Evolutionary conservation across 1,140 invertebrate species (phyloP).

Genomic region (Mylabris phalerata): DNA sequence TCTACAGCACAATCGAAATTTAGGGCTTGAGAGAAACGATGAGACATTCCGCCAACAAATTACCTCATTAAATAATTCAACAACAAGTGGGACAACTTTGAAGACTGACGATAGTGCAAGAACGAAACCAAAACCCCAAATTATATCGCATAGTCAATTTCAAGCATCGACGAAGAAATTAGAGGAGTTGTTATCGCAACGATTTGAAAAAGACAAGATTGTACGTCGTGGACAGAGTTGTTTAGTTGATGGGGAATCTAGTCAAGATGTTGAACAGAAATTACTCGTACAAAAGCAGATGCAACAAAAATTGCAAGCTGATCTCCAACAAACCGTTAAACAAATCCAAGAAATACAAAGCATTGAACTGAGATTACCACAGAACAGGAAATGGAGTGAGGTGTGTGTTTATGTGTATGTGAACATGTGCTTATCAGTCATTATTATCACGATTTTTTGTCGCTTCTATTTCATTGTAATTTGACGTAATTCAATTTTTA

Average conservation of each 20-base stretch:
- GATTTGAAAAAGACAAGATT: conserved; percentile 35
- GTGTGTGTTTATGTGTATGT: conserved; percentile 18
- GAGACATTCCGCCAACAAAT: conserved; percentile 20
- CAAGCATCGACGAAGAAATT: conserved; percentile 41
- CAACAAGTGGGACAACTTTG: conserved; percentile 14
- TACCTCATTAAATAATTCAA: conserved; percentile 23
- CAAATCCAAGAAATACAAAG: conserved; percentile 43
- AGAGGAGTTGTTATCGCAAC: conserved; percentile 40
- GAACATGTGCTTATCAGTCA: neutral
- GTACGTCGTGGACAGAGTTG: conserved; percentile 24
- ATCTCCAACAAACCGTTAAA: conserved; percentile 41
- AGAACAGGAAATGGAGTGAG: conserved; percentile 41
- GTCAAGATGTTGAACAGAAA: conserved; percentile 35
- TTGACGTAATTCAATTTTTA: too few relatives aligned
- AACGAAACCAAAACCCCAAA: conserved; percentile 27
- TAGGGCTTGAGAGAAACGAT: conserved; percentile 10
- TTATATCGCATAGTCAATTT: conserved; percentile 36
- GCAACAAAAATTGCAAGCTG: conserved; percentile 41
- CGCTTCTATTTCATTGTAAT: neutral
- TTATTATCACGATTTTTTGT: conserved; percentile 1
- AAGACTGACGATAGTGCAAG: conserved; percentile 26
- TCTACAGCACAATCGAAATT: conserved; percentile 19
- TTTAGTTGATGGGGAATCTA: conserved; percentile 26
- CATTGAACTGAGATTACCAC: conserved; percentile 39
- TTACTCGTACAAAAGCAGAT: conserved; percentile 40